Evolutionary conservation across 2,888 invertebrate species (phyloP).

Genomic region (Megaustenia siamemsis): DNA sequence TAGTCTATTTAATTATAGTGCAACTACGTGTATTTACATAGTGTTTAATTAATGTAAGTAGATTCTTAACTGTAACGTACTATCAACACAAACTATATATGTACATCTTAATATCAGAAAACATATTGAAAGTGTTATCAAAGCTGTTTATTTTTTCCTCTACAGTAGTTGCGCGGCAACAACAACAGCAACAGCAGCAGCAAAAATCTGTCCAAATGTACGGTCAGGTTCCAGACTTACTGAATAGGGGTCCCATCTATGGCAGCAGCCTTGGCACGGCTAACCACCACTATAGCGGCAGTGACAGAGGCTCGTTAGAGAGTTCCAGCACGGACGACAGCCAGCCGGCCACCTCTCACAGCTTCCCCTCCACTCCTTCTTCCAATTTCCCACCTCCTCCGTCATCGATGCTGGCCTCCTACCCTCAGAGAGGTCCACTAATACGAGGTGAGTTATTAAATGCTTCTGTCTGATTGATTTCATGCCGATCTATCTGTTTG

Average conservation of each 20-base stretch:
- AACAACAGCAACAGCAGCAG: conserved; percentile 38
- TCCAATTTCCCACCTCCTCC: conserved; percentile 46
- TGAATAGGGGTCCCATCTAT: conserved; percentile 53
- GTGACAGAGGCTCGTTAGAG: conserved; percentile 50
- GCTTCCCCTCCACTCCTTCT: conserved; percentile 40
- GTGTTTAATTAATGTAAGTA: too few relatives aligned
- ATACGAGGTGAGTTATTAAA: conserved; percentile 47
- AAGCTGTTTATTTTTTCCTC: background rate
- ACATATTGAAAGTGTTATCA: too few relatives aligned
- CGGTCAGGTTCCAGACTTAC: conserved; percentile 59
- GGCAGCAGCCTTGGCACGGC: conserved; percentile 6
- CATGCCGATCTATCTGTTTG: too few relatives aligned
- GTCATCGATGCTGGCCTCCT: conserved; percentile 37
- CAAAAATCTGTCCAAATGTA: conserved; percentile 42
- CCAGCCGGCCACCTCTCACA: conserved; percentile 51
- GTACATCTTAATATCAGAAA: too few relatives aligned
- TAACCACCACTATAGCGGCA: conserved; percentile 30
- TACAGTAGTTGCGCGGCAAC: conserved; percentile 37
- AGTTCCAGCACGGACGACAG: conserved; percentile 54
- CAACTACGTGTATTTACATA: too few relatives aligned
- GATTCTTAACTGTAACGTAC: too few relatives aligned
- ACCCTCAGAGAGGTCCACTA: conserved; percentile 45
- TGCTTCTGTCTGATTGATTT: background rate
- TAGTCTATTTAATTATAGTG: too few relatives aligned
- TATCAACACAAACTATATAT: too few relatives aligned